phyloP scores from a whole-genome alignment of 2,888 invertebrate species.

The Drosophila neutralis region DNA sequence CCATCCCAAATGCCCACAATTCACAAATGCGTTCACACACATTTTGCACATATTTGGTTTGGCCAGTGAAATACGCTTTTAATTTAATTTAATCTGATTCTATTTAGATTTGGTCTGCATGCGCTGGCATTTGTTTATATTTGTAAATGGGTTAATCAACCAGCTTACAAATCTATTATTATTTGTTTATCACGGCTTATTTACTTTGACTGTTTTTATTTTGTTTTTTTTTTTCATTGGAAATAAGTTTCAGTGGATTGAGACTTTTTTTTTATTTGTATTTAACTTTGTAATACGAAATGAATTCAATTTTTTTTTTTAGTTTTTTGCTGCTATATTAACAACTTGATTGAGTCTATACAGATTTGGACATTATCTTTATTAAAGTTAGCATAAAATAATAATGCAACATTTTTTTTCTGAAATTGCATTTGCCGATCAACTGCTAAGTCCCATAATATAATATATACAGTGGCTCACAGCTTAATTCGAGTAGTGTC shows the following conservation, averaged over 20 bases:
- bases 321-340: not conserved
- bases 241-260: not conserved
- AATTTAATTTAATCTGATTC: slow-evolving; percentile 22
- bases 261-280: not conserved
- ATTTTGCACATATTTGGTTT: slow-evolving; percentile 29
- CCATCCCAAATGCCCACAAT: slow-evolving; percentile 42
- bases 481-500: too few relatives aligned
- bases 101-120: not conserved
- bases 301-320: not conserved
- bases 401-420: not conserved
- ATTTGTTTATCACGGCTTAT: slow-evolving; percentile 10
- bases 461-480: too few relatives aligned
- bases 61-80: slow-evolving; percentile 32
- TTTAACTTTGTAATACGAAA: not conserved
- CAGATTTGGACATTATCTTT: not conserved
- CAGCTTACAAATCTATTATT: slow-evolving; percentile 16
- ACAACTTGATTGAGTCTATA: not conserved
- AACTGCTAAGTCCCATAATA: not conserved
- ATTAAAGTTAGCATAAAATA: not conserved
- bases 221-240: not conserved
- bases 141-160: slow-evolving; percentile 24
- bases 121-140: slow-evolving; percentile 3
- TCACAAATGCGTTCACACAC: slow-evolving; percentile 19
- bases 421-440: not conserved
- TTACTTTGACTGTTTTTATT: not conserved